Base-by-base conservation (phyloP, 2,888 invertebrate species). In the Andrena hattorfiana region DNA sequence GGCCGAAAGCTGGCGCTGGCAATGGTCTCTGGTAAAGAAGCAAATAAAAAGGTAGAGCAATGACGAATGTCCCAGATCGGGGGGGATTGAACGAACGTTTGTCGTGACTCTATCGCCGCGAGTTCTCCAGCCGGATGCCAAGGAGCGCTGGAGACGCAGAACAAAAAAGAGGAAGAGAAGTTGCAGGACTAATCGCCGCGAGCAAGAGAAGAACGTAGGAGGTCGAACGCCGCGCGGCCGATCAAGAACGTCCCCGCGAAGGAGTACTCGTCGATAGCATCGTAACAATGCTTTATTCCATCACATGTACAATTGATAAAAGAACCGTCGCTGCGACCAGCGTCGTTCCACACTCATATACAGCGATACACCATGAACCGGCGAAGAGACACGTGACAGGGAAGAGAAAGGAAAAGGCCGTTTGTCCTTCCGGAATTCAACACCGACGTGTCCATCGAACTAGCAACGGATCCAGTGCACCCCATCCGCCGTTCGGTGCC, bases 281-380 rank as follows among this genome's bases (percentile, higher is more conserved):
- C 66, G 64, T 73, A 64, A 60, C 66, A 83, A 82, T 75, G 77
- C 63, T 87, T 88, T 88, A 88, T 88, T 88, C 69, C 32, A 73
- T 81, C 77, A 81, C 80, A 78, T 74, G 75, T 86, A 86, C 86
- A 86, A 73, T 83, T 51, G 62, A 63, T 56, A 72, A 87, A 73
- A 79, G 56, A 69, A 64, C 49, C 28, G 51, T 48, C 60, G 59
- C 63, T 5, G 28, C 35, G 66, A 28, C 10, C 26, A 8, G n/a
- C 32, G 26, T 48, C 23, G 8, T 56, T 23, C 26, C 54, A 54
- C n/a, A 56, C 49, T 73, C 26, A 69, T 49, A 68, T 62, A 56
- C 69, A 83, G 59, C n/a, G 59, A 48, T 59, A 72, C 60, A 72
- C 8, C 66, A 28, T 62, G 28, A 23, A 51, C 60, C 66, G 20